Base-by-base conservation (phyloP, 2,113 vertebrate genomes). In the Recurvirostra avosetta region DNA sequence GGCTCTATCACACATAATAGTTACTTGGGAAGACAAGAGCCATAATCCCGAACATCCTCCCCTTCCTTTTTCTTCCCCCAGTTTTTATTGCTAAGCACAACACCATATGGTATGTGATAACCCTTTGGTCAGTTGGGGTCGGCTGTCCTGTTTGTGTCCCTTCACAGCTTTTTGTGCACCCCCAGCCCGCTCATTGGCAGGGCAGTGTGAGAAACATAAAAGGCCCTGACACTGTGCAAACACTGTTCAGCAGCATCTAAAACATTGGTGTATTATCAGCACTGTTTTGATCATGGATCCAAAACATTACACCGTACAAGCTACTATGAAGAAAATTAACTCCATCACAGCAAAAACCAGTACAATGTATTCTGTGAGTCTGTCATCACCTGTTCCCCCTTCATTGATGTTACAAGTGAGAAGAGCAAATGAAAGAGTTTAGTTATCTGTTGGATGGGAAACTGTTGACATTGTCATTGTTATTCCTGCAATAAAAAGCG, bases 1-100 rank as follows among this genome's bases (percentile, higher is more conserved):
- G 15, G 8, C 8, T 92, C 17, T 17, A 38, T 47, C 22, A 47
- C 0, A 1, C 3, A 0, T 34, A 21, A 27, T 0, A 1, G 6
- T 30, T 65, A 12, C 49, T 56, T 58, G 23, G 8, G 41, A 93
- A 76, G 30, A 76, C 3, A 84, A 72, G 23, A 0, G 2, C 5
- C 30, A 18, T 49, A 12, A 67, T 11, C 4, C 25, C 7, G 2
- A 68, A 68, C 0, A 0, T 41, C 18, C 1, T 4, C 4, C 40
- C 22, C 19, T 4, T 29, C 18, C 30, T 59, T 18, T 15, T 38
- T 58, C 53, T 67, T 68, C 7, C 11, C 7, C 9, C 10, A 29
- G 12, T 3, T 82, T 73, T 41, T 52, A 58, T 61, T 65, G 18
- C 12, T 65, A 25, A 72, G 13, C 29, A 27, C 0, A 1, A 43